phyloP scores from a whole-genome alignment of 2,888 invertebrate species.

The Tortricodes alternella region DNA sequence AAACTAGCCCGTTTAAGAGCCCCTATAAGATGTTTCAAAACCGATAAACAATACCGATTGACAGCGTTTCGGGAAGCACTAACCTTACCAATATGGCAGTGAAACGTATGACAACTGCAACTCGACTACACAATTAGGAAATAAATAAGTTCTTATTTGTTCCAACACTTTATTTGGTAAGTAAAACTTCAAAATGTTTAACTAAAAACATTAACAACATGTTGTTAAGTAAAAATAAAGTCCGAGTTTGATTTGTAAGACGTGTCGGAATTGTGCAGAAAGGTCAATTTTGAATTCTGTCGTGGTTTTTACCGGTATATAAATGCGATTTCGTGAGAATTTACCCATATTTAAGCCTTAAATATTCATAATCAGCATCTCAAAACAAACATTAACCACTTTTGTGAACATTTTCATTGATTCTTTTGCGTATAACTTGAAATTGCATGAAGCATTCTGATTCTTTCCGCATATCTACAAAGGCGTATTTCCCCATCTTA shows the following conservation, averaged over 20 bases:
- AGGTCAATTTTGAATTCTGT: slow-evolving; percentile 48
- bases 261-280: slow-evolving; percentile 30
- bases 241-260: slow-evolving; percentile 17
- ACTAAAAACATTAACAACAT: slow-evolving; percentile 3
- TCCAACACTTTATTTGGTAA: slow-evolving; percentile 62
- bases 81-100: slow-evolving; percentile 74
- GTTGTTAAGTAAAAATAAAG: slow-evolving; percentile 11
- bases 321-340: slow-evolving; percentile 35
- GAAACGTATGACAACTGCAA: slow-evolving; percentile 75
- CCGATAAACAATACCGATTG: neutral
- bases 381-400: slow-evolving; percentile 46
- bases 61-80: slow-evolving; percentile 45
- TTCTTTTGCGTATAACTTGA: slow-evolving; percentile 38
- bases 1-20: too few relatives aligned
- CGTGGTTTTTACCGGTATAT: slow-evolving; percentile 58
- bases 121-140: slow-evolving; percentile 66
- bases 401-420: slow-evolving; percentile 48
- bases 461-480: slow-evolving; percentile 19
- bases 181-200: slow-evolving; percentile 48
- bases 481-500: slow-evolving; percentile 26
- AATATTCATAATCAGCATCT: slow-evolving; percentile 39
- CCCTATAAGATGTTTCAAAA: too few relatives aligned
- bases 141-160: slow-evolving; percentile 70
- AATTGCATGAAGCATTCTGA: slow-evolving; percentile 13
- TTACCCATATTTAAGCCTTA: slow-evolving; percentile 40